phyloP scores from a whole-genome alignment of 2,113 vertebrate genomes.

The Hippolais icterina region DNA sequence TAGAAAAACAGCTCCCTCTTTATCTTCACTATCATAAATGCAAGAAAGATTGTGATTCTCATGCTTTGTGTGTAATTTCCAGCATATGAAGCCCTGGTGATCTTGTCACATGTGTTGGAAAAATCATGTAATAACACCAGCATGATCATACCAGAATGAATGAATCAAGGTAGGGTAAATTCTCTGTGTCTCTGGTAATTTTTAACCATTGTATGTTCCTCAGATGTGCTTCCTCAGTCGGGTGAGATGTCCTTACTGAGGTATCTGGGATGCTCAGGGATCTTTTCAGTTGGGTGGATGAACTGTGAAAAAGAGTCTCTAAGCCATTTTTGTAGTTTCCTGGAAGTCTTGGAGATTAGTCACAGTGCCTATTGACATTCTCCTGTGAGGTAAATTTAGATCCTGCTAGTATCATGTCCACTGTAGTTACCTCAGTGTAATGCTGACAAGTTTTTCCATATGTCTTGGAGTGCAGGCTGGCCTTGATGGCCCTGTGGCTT shows the following conservation, averaged over 20 bases:
- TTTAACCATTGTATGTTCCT: background rate
- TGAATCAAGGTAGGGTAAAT: background rate
- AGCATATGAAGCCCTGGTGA: fast-evolving
- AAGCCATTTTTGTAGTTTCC: background rate
- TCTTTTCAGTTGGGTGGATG: background rate
- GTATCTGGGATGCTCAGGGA: background rate
- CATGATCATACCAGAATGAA: background rate
- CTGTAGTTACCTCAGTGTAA: background rate
- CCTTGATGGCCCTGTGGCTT: background rate
- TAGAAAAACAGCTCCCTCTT: background rate
- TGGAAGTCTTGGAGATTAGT: background rate
- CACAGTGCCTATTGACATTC: background rate
- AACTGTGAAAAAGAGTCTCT: background rate
- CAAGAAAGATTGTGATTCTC: background rate
- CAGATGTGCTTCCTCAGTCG: background rate
- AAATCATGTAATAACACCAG: background rate
- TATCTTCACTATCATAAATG: background rate
- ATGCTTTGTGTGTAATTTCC: background rate
- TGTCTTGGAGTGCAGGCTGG: background rate
- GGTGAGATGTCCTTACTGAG: background rate
- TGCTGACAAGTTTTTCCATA: background rate
- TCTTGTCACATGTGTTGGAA: background rate
- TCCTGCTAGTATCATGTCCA: background rate
- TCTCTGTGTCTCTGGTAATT: background rate
- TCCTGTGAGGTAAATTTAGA: background rate